Base-by-base conservation (phyloP, 2,888 invertebrate genomes). In the Hemicrepidius hirtus region DNA sequence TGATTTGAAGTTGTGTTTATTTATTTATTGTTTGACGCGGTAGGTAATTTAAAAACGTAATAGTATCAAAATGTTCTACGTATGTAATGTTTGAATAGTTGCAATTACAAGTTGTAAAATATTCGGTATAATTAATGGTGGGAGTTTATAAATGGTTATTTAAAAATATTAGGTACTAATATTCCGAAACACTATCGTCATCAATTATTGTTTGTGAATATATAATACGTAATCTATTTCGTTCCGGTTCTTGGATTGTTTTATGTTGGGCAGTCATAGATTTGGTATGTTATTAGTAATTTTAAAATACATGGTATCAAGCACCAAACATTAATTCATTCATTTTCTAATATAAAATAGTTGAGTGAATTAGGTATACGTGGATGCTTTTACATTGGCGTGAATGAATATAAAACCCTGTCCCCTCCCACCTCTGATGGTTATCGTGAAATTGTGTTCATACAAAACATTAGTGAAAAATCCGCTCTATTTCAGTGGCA, bases 141-240 rank as follows among this genome's bases (percentile, higher is more conserved):
- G 32, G 1, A 5, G 1, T 32, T 32, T 6, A 32, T 9, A 6
- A 9, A 32, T 9, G 7, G 1, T 32, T 32, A 32, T 32, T 32
- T 32, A 32, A 32, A 32, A 32, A 9, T 32, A 9, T 32, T 32
- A 32, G 32, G 9, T 6, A 32, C 32, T 9, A 32, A 32, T 32
- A 32, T 32, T 9, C 5, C 32, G 32, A 32, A 32, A 32, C 32
- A 9, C 9, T 32, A 9, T 3, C 41, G 16, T 41, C n/a, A 16
- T 13, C 41, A 46, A 46, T 46, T 46, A 20, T 46, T 46, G 20
- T 46, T 46, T 46, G 46, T 10, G 1, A 10, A 18, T 1, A 46
- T 46, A 10, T 46, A 53, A 53, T 53, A 32, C 13, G 9, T 53
- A 53, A 53, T 53, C 53, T 53, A n/a, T 53, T 53, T 32, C 53